phyloP scores from a whole-genome alignment of 2,888 invertebrate genomes.

The Notocelia uddmanniana region DNA sequence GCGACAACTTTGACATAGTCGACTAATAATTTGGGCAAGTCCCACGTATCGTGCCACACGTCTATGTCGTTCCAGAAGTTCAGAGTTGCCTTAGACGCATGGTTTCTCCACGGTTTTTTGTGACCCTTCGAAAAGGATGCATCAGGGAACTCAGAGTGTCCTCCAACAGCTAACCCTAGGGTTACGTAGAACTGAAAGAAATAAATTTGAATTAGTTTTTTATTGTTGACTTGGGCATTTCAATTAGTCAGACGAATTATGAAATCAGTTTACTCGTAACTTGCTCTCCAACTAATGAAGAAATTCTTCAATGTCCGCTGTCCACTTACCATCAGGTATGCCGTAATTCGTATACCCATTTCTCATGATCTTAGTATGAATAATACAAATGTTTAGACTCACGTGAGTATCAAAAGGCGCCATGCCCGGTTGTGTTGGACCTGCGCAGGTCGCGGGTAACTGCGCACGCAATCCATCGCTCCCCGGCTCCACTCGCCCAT shows the following conservation, averaged over 20 bases:
- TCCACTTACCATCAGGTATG: neutral
- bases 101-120: constrained; percentile 89
- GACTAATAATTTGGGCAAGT: constrained; percentile 78
- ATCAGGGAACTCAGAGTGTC: constrained; percentile 88
- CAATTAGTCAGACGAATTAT: too few species aligned
- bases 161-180: constrained; percentile 89
- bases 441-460: constrained; percentile 58
- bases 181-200: constrained; percentile 87
- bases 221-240: too few species aligned
- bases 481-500: constrained; percentile 74
- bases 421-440: constrained; percentile 60
- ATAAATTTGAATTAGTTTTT: neutral
- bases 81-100: constrained; percentile 82
- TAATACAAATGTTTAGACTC: constrained; percentile 47
- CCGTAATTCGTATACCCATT: neutral
- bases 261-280: too few species aligned
- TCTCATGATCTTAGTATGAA: neutral
- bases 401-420: constrained; percentile 79
- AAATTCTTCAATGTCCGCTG: too few species aligned
- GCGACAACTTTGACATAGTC: constrained; percentile 88
- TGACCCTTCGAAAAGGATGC: constrained; percentile 64
- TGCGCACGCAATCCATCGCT: constrained; percentile 63
- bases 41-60: constrained; percentile 88
- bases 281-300: too few species aligned
- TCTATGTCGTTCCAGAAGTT: constrained; percentile 87